These are phyloP conservation scores for Unio pictorum DNA, from an alignment of 2,888 invertebrate genomes.

Conservation along the genomic window DNA sequence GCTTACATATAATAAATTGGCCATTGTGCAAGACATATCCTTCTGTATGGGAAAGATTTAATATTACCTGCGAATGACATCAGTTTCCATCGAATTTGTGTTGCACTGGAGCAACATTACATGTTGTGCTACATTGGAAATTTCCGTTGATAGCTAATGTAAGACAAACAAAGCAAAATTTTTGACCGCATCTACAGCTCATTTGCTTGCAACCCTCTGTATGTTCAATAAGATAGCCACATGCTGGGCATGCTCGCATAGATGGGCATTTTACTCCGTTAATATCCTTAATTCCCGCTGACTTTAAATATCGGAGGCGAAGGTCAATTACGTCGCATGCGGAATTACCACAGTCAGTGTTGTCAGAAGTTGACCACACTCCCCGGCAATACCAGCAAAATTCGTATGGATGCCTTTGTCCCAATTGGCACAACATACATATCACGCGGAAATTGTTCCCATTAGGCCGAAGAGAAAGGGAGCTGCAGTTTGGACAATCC, in stretches of 20 bases:
- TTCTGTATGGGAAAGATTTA: too few species aligned
- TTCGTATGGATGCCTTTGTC: conserved; percentile 19
- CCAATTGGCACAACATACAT: conserved; percentile 32
- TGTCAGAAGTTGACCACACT: conserved; percentile 18
- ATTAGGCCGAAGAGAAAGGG: conserved; percentile 22
- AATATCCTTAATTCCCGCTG: conserved; percentile 25
- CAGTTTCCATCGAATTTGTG: conserved; percentile 11
- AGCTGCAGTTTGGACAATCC: conserved; percentile 35
- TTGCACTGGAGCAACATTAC: conserved; percentile 28
- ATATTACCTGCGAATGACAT: too few species aligned
- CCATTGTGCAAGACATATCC: too few species aligned
- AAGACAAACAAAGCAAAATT: conserved; percentile 46
- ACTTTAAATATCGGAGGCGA: conserved; percentile 23
- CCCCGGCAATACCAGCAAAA: conserved; percentile 43
- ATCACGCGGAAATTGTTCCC: conserved; percentile 27
- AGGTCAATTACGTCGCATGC: conserved; percentile 37
- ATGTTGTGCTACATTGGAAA: conserved; percentile 30
- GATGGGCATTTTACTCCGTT: conserved; percentile 36
- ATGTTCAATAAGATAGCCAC: conserved; percentile 42
- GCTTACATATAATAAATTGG: too few species aligned
- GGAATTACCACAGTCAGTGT: conserved; percentile 30
- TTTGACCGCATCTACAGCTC: conserved; percentile 39
- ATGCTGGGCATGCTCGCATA: conserved; percentile 40
- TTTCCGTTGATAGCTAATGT: conserved; percentile 19
- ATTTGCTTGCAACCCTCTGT: conserved; percentile 41